Evolutionary conservation across 1,140 invertebrate species (phyloP).

Genomic region (Pseudomyrmex sp.): DNA sequence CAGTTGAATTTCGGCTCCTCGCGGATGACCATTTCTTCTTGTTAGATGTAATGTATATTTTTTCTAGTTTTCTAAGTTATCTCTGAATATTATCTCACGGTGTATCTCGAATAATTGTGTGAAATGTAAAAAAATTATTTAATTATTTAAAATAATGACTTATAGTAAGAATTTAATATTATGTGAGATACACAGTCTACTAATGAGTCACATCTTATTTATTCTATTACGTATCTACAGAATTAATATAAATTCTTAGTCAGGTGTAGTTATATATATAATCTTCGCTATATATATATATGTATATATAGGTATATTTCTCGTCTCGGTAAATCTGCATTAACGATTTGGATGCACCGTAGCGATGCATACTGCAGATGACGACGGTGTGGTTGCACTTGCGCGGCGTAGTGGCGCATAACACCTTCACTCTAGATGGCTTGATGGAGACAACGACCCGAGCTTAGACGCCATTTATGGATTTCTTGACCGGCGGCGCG

Average conservation of each 20-base stretch:
- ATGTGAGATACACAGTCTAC: too few relatives aligned
- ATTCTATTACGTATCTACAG: too few relatives aligned
- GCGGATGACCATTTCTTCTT: not conserved
- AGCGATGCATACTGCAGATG: not conserved
- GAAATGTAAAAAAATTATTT: too few relatives aligned
- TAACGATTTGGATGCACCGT: conserved; percentile 11
- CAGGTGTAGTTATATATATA: too few relatives aligned
- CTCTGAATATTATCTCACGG: not conserved
- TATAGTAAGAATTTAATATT: too few relatives aligned
- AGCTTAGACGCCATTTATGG: conserved; percentile 64
- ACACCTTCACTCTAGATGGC: conserved; percentile 34
- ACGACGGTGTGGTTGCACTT: not conserved
- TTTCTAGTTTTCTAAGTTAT: not conserved
- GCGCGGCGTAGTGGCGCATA: conserved; percentile 21
- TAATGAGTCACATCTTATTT: too few relatives aligned
- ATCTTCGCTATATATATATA: too few relatives aligned
- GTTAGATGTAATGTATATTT: not conserved
- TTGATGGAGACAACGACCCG: conserved; percentile 70
- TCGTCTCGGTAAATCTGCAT: conserved; percentile 4
- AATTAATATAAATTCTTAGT: too few relatives aligned
- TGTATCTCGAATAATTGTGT: too few relatives aligned
- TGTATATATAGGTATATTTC: too few relatives aligned
- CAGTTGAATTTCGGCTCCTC: not conserved
- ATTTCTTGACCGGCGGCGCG: conserved; percentile 11
- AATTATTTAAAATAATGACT: too few relatives aligned